phyloP scores from a whole-genome alignment of 2,888 invertebrate species.

The Epinotia bilunana region DNA sequence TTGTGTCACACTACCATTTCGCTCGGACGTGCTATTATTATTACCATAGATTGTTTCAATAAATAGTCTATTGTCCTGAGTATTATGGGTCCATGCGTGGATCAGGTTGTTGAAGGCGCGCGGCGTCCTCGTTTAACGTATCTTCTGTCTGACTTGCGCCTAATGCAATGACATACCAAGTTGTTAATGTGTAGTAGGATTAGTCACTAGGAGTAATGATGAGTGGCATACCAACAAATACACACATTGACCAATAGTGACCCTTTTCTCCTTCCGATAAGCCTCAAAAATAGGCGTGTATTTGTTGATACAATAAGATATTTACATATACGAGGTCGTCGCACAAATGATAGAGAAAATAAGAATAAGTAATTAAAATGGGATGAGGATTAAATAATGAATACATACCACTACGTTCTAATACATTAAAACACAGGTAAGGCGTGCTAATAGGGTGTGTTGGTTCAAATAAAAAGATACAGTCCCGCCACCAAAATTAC shows the following conservation, averaged over 20 bases:
- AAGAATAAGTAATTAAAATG: constrained; percentile 36
- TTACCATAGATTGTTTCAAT: no score
- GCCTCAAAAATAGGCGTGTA: background rate
- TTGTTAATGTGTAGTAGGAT: background rate
- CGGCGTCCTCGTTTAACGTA: background rate
- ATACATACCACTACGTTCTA: constrained; percentile 17
- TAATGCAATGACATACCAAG: background rate
- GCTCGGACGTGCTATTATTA: no score
- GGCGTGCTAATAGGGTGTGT: background rate
- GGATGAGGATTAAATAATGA: constrained; percentile 35
- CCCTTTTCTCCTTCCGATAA: background rate
- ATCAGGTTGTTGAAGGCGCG: no score
- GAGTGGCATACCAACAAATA: constrained; percentile 12
- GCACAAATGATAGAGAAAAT: constrained; percentile 32
- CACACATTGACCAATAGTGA: background rate
- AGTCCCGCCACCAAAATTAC: no score
- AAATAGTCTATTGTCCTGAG: no score
- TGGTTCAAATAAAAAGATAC: no score
- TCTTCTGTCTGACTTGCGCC: background rate
- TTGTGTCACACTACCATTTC: no score
- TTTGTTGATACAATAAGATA: constrained; percentile 18
- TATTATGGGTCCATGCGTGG: no score
- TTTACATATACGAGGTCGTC: constrained; percentile 31
- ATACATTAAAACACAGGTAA: background rate
- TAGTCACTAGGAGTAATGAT: constrained; percentile 21